Percentiles rank a stretch among this genome's conserved stretches.
Conservation (phyloP, 37 sponge, comb jelly and placozoan species). For the Beroe forskalii region DNA sequence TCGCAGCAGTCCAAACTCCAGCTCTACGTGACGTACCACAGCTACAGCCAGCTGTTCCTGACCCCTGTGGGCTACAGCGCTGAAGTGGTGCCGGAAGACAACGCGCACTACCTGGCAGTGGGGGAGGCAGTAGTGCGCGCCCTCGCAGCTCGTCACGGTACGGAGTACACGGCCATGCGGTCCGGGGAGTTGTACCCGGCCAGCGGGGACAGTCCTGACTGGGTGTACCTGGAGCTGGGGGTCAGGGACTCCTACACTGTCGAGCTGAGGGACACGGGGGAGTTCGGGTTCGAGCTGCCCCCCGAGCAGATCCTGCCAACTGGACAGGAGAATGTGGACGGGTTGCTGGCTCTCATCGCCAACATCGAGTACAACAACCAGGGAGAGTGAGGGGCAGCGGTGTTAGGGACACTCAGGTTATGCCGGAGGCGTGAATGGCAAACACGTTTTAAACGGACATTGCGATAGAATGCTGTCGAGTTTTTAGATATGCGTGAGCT, state of each 20-base stretch:
- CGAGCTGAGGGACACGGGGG: slow-evolving; percentile 44
- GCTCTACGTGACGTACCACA: slow-evolving; percentile 54
- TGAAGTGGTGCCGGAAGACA: background rate
- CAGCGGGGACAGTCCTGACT: slow-evolving; percentile 53
- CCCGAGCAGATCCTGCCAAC: slow-evolving; percentile 33
- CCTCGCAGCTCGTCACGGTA: slow-evolving; percentile 1
- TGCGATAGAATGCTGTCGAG: too few species aligned
- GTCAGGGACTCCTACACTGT: slow-evolving; percentile 29
- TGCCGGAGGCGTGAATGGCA: too few species aligned
- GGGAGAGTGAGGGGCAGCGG: too few species aligned
- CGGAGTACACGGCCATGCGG: background rate
- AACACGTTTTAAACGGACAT: too few species aligned
- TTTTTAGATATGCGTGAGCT: too few species aligned
- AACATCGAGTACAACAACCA: slow-evolving; percentile 35
- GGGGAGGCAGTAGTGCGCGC: slow-evolving; percentile 9
- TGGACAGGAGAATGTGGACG: slow-evolving; percentile 50
- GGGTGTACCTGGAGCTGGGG: background rate
- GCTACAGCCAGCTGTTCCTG: slow-evolving; percentile 29
- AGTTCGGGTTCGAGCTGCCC: slow-evolving; percentile 26
- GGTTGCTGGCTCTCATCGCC: slow-evolving; percentile 39
- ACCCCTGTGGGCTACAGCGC: slow-evolving; percentile 8
- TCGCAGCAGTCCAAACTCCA: background rate
- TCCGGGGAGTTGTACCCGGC: slow-evolving; percentile 19
- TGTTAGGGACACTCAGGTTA: too few species aligned
- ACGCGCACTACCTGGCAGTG: background rate